phyloP scores from a whole-genome alignment of 2,797 vertebrate genomes.

The Trematomus bernacchii region DNA sequence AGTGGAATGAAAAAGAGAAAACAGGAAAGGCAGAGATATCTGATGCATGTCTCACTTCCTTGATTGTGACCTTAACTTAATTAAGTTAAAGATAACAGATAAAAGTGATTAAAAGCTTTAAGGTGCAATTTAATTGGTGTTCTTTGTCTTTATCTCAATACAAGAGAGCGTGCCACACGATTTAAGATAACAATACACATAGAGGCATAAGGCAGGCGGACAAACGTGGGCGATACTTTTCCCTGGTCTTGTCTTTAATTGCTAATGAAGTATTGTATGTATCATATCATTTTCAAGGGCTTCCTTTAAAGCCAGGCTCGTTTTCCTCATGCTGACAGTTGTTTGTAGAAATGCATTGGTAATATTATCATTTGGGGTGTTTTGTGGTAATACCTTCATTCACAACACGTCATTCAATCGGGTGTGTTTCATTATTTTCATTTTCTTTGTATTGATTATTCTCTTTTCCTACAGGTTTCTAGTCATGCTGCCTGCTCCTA shows the following conservation, averaged over 20 bases:
- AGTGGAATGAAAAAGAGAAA: constrained; percentile 9
- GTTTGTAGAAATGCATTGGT: constrained; percentile 50
- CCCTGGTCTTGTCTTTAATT: constrained; percentile 63
- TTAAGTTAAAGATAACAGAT: constrained; percentile 71
- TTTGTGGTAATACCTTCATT: constrained; percentile 51
- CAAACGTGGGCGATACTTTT: constrained; percentile 45
- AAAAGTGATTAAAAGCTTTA: constrained; percentile 74
- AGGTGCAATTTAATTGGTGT: constrained; percentile 64
- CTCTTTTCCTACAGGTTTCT: constrained; percentile 23
- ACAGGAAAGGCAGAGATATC: constrained; percentile 43
- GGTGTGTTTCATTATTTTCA: constrained; percentile 38
- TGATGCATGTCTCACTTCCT: constrained; percentile 68
- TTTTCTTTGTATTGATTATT: constrained; percentile 48
- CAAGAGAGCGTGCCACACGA: constrained; percentile 46
- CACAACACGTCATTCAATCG: constrained; percentile 56
- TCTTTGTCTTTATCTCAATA: constrained; percentile 37
- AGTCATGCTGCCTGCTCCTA: constrained; percentile 30
- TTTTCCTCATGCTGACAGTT: constrained; percentile 42
- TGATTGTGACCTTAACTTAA: constrained; percentile 60
- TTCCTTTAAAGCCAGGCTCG: constrained; percentile 31
- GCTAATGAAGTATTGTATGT: constrained; percentile 65
- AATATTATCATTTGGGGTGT: constrained; percentile 38
- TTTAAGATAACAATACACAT: constrained; percentile 23
- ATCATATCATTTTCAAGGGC: constrained; percentile 63
- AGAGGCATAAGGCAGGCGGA: constrained; percentile 48